Percentiles rank a stretch among this genome's conserved stretches.
Conservation (phyloP, 2,797 vertebrate species). For the Anguilla pacifica region DNA sequence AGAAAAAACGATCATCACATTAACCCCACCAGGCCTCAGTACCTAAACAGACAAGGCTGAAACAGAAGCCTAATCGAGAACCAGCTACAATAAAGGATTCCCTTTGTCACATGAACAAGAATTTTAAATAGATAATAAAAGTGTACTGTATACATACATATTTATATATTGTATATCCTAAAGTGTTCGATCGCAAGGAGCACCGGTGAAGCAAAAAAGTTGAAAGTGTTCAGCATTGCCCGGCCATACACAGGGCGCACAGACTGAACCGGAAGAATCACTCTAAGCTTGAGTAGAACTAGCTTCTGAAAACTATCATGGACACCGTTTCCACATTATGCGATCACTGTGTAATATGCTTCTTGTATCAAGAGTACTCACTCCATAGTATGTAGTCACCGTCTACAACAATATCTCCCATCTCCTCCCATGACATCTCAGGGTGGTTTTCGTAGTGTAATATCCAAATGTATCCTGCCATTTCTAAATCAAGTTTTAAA, state of each 20-base stretch:
- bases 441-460: conserved; percentile 3
- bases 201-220: neutral
- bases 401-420: conserved; percentile 9
- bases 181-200: conserved; percentile 20
- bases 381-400: neutral
- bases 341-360: conserved; percentile 7
- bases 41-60: conserved; percentile 18
- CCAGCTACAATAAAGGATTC: conserved; percentile 17
- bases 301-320: neutral
- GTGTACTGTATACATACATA: conserved; percentile 15
- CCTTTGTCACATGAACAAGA: conserved; percentile 22
- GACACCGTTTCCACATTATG: neutral
- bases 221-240: neutral
- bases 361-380: neutral
- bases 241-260: neutral
- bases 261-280: neutral
- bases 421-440: neutral
- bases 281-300: neutral
- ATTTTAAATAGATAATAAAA: conserved; percentile 7
- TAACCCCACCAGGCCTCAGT: conserved; percentile 3
- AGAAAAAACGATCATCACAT: conserved; percentile 22
- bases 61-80: neutral
- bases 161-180: conserved; percentile 6
- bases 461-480: neutral
- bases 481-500: neutral